Base-by-base conservation (phyloP, 35 echinoderm and acorn worm genomes). In the Acanthaster planci region DNA sequence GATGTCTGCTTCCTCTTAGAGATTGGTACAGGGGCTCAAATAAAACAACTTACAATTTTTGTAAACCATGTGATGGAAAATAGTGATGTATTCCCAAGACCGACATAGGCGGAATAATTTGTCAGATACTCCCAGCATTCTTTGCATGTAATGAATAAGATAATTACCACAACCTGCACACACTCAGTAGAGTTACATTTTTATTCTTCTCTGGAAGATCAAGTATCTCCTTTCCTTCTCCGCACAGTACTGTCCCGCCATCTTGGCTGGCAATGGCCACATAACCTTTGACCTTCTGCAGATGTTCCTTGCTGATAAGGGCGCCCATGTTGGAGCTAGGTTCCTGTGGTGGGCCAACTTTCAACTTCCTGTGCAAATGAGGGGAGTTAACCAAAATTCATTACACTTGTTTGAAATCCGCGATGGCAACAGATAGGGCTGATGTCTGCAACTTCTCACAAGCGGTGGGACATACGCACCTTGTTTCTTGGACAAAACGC, bases 251-350 rank as follows among this genome's bases (percentile, higher is more conserved):
- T 38, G 37, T 82, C 6, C 96, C 96, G 50, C 96, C 96, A 84
- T 99, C 96, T 86, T 93, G 80, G 6, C 39, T 39, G 27, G 91
- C 92, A 79, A 91, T 84, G 5, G 40, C 67, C 5, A 99, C 92
- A 39, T 99, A 97, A 93, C 91, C 91, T 84, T 92, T 94, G 81
- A 99, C 92, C 92, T 99, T 99, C 34, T 84, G 85, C 9, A 88
- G 78, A 77, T 99, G 96, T 51, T 91, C 91, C 50, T 92, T 81
- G 53, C 96, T 99, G 86, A 99, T 90, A 9, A 99, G 86, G 39
- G 96, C 96, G 32, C 96, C 96, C 36, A 93, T 40, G 39, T 86
- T 89, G 1, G 92, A 91, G 57, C 78, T 76, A 5, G 77, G 36
- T 29, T 94, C 92, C 31, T 86, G 32, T 29, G 91, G 96, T 27